Conservation (phyloP, 1,140 invertebrate genomes). For the Drosophila nikananu region DNA sequence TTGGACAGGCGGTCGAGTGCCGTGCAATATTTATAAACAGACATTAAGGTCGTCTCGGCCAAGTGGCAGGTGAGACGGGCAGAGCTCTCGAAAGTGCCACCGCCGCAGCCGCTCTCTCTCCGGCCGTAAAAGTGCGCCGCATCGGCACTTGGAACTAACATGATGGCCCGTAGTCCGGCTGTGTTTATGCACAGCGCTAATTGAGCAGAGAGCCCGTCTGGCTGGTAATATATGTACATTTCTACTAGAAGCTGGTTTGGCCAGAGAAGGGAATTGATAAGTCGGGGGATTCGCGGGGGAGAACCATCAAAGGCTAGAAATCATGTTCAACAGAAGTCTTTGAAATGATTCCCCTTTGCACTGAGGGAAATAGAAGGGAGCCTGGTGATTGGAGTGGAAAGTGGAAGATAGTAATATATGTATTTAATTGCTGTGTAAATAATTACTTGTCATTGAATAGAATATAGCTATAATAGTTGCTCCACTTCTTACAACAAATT, state of each 20-base stretch:
- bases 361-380: background rate
- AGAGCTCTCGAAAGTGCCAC: conserved; percentile 21
- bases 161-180: conserved; percentile 32
- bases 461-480: no score
- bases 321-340: conserved; percentile 5
- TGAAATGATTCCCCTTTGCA: background rate
- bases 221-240: conserved; percentile 7
- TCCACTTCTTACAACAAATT: background rate
- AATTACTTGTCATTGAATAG: background rate
- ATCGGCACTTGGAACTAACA: conserved; percentile 53
- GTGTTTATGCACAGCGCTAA: conserved; percentile 50
- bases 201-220: conserved; percentile 56
- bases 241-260: conserved; percentile 2
- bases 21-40: conserved; percentile 64
- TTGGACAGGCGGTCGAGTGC: conserved; percentile 27
- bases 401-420: no score
- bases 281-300: background rate
- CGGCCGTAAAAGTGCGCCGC: conserved; percentile 32
- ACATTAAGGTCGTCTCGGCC: conserved; percentile 61
- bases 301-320: conserved; percentile 27
- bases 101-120: background rate
- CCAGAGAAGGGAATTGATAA: conserved; percentile 12
- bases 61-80: conserved; percentile 52
- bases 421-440: background rate
- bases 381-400: background rate